These are phyloP conservation scores for Kradibia gibbosae DNA, from an alignment of 1,140 invertebrate genomes.

Conservation along the genomic window DNA sequence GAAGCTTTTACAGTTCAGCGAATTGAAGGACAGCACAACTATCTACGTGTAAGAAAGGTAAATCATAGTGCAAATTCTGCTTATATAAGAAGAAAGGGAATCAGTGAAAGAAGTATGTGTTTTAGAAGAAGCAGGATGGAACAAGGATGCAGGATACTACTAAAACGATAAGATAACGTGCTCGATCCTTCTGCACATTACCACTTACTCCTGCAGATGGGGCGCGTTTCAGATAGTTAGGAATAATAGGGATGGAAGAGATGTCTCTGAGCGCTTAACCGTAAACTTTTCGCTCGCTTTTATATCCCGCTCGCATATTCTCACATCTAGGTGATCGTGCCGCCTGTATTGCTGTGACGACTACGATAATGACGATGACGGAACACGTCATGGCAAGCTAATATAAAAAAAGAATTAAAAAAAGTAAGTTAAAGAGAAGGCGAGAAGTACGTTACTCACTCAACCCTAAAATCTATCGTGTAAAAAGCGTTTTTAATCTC, in stretches of 20 bases:
- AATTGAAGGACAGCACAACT: constrained; percentile 7
- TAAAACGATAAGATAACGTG: constrained; percentile 58
- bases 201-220: constrained; percentile 57
- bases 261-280: constrained; percentile 28
- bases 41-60: not conserved
- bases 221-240: constrained; percentile 45
- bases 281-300: constrained; percentile 49
- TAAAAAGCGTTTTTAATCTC: constrained; percentile 31
- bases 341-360: not conserved
- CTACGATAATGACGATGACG: not conserved
- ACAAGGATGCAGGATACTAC: constrained; percentile 30
- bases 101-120: not conserved
- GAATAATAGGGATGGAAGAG: not conserved
- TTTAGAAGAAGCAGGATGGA: constrained; percentile 4
- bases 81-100: not conserved
- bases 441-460: not conserved
- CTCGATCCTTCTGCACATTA: constrained; percentile 57
- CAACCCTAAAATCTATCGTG: constrained; percentile 45
- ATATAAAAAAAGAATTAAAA: constrained; percentile 51
- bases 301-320: constrained; percentile 46
- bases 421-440: constrained; percentile 32
- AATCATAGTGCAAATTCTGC: not conserved
- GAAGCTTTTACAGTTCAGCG: not conserved
- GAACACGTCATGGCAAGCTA: constrained; percentile 21
- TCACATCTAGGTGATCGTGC: constrained; percentile 42